Base-by-base conservation (phyloP, 2,797 vertebrate species). In the Discoglossus pictus region DNA sequence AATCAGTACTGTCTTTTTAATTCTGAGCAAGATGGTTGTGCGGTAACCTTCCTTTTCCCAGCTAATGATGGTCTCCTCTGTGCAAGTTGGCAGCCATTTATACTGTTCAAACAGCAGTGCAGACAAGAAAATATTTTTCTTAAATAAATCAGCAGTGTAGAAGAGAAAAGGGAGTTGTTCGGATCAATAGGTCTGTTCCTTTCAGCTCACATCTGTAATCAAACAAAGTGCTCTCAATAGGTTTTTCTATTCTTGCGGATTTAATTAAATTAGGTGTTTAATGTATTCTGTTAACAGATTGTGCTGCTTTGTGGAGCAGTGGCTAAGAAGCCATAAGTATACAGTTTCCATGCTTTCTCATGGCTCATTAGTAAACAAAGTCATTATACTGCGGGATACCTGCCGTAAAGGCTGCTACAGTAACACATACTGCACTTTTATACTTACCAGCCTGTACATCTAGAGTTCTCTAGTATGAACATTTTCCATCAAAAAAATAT, bases 201-300 rank as follows among this genome's bases (percentile, higher is more conserved):
- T 87, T 81, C 73, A 75, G 76, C 69, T 64, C 61, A 13, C 76
- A 52, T 50, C 62, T 83, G 67, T 86, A 90, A 91, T 92, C 82
- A 79, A 76, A 80, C 80, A 83, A 79, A 89, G 79, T 85, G 83
- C 80, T 84, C 85, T 87, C 77, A 16, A 31, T 80, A 75, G 68
- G 59, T 79, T 84, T 48, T 85, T 82, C 74, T 68, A 76, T 83
- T 77, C 72, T 81, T 83, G 77, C 73, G 77, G 65, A 72, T 78
- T 75, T 89, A 89, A 90, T 86, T 79, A 80, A 84, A 88, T 91
- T 87, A 88, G 71, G 46, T 77, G 78, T 78, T 80, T 82, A 80
- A 78, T 83, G 72, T 7, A 11, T 75, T 76, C 78, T 54, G 80
- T 80, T 85, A 85, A 76, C 75, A 81, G 80, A 82, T 81, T 78